Base-by-base conservation (phyloP, 2,888 invertebrate species). In the Eumacrocentrus americanus region DNA sequence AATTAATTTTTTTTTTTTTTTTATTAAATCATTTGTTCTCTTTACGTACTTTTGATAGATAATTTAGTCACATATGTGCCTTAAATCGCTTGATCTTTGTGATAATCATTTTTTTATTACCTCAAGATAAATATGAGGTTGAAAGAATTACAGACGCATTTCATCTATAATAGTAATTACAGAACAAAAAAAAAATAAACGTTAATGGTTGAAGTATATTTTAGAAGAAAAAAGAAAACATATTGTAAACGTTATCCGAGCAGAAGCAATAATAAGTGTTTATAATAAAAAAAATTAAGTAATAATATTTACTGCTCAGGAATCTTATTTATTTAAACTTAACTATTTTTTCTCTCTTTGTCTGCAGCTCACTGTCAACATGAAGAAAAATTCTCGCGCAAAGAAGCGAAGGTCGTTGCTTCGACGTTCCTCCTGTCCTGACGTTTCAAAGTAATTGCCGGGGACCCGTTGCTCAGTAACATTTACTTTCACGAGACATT, bases 401-500 rank as follows among this genome's bases (percentile, higher is more conserved):
- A 1, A 29, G 9, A 18, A 34, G 9, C 34, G 35, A 50, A 50
- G 35, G 35, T 35, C n/a, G 20, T 50, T 34, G 47, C 25, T n/a
- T 12, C 47, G 29, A 47, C 12, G 25, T 23, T 9, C 23, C 16
- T 48, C 16, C 16, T 14, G 14, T 23, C 23, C 1, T 42, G n/a
- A n/a, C 23, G 40, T 7, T 34, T 34, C 44, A 34, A 38, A 42
- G 58, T 51, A 44, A 51, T 58, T 52, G 44, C 52, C 42, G 40
- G 42, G 48, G 50, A 57, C 29, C 16, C 57, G 25, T 40, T 46
- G 20, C 37, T n/a, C 34, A 42, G 50, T 46, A 40, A 57, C 48
- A 42, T 38, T 56, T 52, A 42, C 46, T 35, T 47, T 23, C 50
- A 12, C 42, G 47, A 47, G 54, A 69, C 67, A 70, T 71, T 71